phyloP scores from a whole-genome alignment of 2,113 vertebrate species.

The Lethenteron reissneri region DNA sequence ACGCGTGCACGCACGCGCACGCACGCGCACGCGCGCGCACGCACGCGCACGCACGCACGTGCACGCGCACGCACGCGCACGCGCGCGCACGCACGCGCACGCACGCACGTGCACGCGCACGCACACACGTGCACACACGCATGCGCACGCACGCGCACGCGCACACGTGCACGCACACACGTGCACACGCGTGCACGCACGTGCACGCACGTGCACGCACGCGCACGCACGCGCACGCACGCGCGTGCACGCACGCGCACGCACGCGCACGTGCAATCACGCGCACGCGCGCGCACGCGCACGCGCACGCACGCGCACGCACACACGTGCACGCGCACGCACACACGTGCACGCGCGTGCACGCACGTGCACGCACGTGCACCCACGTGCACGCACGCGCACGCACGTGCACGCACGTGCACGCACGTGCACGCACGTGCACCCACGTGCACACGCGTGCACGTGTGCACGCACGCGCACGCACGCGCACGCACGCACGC shows the following conservation, averaged over 20 bases:
- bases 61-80: neutral
- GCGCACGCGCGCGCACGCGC: neutral
- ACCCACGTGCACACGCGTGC: neutral
- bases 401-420: neutral
- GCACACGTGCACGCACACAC: neutral
- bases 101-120: neutral
- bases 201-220: neutral
- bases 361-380: neutral
- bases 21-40: neutral
- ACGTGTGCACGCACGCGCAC: neutral
- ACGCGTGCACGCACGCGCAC: neutral
- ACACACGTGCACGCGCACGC: neutral
- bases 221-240: constrained; percentile 1
- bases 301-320: neutral
- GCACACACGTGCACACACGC: neutral
- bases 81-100: neutral
- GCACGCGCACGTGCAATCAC: neutral
- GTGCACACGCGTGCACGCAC: neutral
- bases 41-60: neutral
- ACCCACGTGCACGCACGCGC: neutral
- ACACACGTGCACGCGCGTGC: neutral
- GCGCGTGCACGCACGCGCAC: neutral
- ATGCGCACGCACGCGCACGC: constrained; percentile 1
- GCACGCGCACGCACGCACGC: neutral
- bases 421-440: neutral